These are phyloP conservation scores for Linnaemya tessellans DNA, from an alignment of 2,888 invertebrate species.

Conservation along the genomic window DNA sequence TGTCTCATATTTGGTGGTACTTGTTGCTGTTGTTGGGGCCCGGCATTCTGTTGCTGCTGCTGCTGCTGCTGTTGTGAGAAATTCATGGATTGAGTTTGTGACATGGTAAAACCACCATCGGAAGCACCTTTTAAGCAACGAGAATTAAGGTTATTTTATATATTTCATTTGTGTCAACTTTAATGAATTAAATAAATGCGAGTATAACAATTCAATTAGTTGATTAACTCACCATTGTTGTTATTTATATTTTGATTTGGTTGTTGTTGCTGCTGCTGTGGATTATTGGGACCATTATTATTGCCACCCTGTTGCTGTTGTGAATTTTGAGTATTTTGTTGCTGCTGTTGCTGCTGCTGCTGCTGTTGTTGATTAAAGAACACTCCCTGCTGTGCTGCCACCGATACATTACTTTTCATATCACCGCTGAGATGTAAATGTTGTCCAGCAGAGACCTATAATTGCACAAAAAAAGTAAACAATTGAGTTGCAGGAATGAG, in stretches of 20 bases:
- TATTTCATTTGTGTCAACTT: background rate
- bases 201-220: constrained; percentile 29
- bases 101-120: constrained; percentile 87
- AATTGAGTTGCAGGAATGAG: background rate
- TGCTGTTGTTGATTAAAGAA: constrained; percentile 86
- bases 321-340: constrained; percentile 76
- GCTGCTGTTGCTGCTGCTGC: constrained; percentile 80
- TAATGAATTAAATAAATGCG: too few species aligned
- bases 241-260: constrained; percentile 80
- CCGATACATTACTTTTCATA: constrained; percentile 89
- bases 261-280: constrained; percentile 81
- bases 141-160: background rate
- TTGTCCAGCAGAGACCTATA: constrained; percentile 93
- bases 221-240: constrained; percentile 79
- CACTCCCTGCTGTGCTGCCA: constrained; percentile 93
- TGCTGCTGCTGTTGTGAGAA: constrained; percentile 89
- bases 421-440: constrained; percentile 91
- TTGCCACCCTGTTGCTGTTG: constrained; percentile 79
- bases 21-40: constrained; percentile 82
- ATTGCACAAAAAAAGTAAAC: constrained; percentile 21
- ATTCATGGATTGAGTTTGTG: constrained; percentile 93
- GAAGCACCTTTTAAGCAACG: constrained; percentile 78
- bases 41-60: constrained; percentile 84
- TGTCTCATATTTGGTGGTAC: constrained; percentile 81
- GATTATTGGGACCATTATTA: constrained; percentile 70